Conservation (phyloP, 2,797 vertebrate genomes). For the Ambastaia sidthimunki region DNA sequence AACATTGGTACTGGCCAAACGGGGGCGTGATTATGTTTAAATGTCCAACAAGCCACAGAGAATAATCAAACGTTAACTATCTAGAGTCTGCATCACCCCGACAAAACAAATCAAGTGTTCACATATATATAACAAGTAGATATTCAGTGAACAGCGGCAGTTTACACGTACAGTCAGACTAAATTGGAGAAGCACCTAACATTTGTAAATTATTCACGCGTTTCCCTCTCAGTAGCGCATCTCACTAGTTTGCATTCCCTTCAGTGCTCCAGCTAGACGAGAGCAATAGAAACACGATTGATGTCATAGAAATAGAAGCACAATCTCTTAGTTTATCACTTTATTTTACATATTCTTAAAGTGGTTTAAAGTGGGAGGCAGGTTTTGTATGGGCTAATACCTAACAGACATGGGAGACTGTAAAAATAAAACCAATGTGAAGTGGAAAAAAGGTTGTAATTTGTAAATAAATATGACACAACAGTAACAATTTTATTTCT, state of each 20-base stretch:
- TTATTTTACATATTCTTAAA: no score
- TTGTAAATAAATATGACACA: no score
- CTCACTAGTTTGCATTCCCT: conserved; percentile 46
- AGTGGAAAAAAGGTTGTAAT: no score
- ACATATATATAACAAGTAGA: not conserved
- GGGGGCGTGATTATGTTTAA: conserved; percentile 43
- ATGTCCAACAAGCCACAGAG: conserved; percentile 32
- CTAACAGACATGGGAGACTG: no score
- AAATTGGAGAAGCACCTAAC: conserved; percentile 44
- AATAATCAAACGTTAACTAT: conserved; percentile 15
- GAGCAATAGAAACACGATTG: conserved; percentile 38
- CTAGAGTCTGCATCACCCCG: not conserved
- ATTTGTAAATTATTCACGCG: conserved; percentile 65
- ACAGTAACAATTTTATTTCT: no score
- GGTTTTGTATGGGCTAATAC: no score
- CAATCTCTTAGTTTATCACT: no score
- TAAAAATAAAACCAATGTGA: no score
- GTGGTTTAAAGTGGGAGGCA: no score
- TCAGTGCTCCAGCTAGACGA: conserved; percentile 41
- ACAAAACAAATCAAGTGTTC: conserved; percentile 2
- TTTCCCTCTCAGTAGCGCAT: conserved; percentile 45
- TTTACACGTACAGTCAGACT: conserved; percentile 20
- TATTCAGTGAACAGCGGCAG: conserved; percentile 31
- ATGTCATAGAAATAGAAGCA: not conserved
- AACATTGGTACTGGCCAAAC: conserved; percentile 50